These are phyloP conservation scores for Pyrrhia umbra DNA, from an alignment of 2,888 invertebrate species.

Conservation along the genomic window DNA sequence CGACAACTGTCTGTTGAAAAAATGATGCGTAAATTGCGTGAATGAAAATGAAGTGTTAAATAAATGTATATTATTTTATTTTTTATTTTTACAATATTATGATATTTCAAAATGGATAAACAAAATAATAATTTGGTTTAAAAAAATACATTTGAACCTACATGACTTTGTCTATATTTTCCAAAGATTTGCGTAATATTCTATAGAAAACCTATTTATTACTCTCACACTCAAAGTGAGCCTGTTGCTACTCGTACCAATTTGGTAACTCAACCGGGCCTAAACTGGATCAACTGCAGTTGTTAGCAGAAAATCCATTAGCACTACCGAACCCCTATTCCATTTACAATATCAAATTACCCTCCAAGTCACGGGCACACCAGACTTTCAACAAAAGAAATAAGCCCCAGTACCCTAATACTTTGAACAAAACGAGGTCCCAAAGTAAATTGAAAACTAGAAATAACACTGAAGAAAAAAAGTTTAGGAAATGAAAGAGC, in stretches of 20 bases:
- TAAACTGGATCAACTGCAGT: not conserved
- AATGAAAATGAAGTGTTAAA: too few species aligned
- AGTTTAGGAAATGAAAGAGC: slow-evolving; percentile 33
- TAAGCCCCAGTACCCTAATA: slow-evolving; percentile 20
- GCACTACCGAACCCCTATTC: not conserved
- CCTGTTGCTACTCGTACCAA: not conserved
- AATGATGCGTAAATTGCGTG: too few species aligned
- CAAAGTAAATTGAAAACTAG: slow-evolving; percentile 53
- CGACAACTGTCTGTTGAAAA: too few species aligned
- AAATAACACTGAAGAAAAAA: slow-evolving; percentile 46
- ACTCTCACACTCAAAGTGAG: too few species aligned
- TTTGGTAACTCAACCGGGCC: not conserved
- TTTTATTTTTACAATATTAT: too few species aligned
- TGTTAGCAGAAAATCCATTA: slow-evolving; percentile 21
- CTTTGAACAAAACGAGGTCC: slow-evolving; percentile 24
- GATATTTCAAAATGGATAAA: too few species aligned
- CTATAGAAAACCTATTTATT: not conserved
- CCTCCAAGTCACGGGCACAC: slow-evolving; percentile 12
- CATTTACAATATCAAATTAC: slow-evolving; percentile 24
- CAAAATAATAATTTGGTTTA: too few species aligned
- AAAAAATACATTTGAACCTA: not conserved
- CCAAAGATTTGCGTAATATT: not conserved
- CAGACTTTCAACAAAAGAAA: slow-evolving; percentile 43
- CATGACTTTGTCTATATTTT: not conserved
- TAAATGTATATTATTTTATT: too few species aligned